Evolutionary conservation across 2,888 invertebrate species (phyloP).

Genomic region (Drosophila nr. medialis): DNA sequence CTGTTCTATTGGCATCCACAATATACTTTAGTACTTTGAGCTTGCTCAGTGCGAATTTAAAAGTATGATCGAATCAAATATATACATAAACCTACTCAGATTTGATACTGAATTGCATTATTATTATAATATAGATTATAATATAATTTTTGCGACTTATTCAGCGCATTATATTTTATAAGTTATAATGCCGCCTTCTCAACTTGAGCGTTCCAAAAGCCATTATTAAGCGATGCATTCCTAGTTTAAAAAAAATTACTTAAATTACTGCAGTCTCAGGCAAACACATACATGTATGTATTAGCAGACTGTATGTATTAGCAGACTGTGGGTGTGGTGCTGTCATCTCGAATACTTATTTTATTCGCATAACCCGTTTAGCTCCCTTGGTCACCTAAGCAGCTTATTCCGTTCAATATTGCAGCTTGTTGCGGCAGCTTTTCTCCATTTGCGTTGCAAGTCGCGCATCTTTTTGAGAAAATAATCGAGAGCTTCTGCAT

Average conservation of each 20-base stretch:
- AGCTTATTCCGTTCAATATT: constrained; percentile 68
- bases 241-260: constrained; percentile 12
- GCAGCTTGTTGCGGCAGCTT: constrained; percentile 10
- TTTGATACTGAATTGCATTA: neutral
- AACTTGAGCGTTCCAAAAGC: constrained; percentile 15
- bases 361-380: constrained; percentile 65
- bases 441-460: neutral
- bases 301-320: neutral
- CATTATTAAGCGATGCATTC: constrained; percentile 28
- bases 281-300: constrained; percentile 3
- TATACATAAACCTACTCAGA: too few relatives aligned
- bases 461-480: neutral
- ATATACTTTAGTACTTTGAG: neutral
- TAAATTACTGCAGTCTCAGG: constrained; percentile 22
- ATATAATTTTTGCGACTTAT: neutral
- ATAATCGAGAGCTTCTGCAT: constrained; percentile 8
- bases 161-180: neutral
- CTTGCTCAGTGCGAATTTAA: neutral
- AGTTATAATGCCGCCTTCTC: neutral
- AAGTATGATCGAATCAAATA: neutral
- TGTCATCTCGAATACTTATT: constrained; percentile 5
- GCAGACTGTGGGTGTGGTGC: constrained; percentile 2
- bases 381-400: constrained; percentile 43
- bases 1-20: neutral
- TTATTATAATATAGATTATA: neutral